Evolutionary conservation across 1,140 invertebrate genomes (phyloP).

Genomic region (Pseudomyrmex sp.): DNA sequence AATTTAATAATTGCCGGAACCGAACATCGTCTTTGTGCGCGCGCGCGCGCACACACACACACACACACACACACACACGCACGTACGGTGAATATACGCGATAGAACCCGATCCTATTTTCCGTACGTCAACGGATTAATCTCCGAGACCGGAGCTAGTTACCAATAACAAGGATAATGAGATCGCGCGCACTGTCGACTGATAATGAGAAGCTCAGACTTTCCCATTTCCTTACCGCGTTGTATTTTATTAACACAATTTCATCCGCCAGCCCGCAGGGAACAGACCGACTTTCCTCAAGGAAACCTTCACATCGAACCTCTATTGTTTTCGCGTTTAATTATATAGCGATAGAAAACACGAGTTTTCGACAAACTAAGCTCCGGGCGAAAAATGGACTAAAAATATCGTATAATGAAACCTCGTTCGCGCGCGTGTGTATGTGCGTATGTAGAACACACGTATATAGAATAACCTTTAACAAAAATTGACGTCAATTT

Average conservation of each 20-base stretch:
- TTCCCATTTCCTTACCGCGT: background rate
- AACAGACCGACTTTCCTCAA: background rate
- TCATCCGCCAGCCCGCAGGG: background rate
- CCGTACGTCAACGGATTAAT: conserved; percentile 2
- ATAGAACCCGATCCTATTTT: background rate
- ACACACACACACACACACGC: too few relatives aligned
- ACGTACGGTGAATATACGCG: background rate
- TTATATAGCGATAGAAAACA: background rate
- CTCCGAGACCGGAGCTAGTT: background rate
- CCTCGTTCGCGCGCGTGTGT: too few relatives aligned
- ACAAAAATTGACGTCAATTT: too few relatives aligned
- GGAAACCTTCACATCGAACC: background rate
- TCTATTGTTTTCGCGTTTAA: conserved; percentile 35
- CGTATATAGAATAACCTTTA: too few relatives aligned
- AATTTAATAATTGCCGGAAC: conserved; percentile 64
- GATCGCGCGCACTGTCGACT: background rate
- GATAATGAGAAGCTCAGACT: background rate
- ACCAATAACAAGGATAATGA: conserved; percentile 12
- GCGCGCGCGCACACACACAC: background rate
- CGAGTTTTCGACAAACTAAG: background rate
- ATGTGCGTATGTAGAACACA: too few relatives aligned
- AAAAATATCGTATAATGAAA: conserved; percentile 11
- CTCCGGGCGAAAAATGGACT: background rate
- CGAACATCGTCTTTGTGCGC: conserved; percentile 19
- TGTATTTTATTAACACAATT: conserved; percentile 2